These are phyloP conservation scores for Pogonophryne albipinna DNA, from an alignment of 2,797 vertebrate genomes.

Conservation along the genomic window DNA sequence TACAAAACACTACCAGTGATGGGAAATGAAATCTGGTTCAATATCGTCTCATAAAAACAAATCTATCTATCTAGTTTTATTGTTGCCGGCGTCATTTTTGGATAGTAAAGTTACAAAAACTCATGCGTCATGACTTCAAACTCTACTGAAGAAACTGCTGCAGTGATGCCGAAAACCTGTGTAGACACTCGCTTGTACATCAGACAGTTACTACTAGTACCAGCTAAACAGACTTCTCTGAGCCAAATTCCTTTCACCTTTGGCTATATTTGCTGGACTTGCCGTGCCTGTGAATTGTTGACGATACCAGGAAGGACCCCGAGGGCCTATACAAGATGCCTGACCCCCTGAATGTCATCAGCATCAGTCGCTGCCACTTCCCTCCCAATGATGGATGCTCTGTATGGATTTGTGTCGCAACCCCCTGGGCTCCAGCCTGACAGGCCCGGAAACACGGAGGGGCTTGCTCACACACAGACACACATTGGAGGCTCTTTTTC, in stretches of 20 bases:
- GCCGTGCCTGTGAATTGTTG: conserved; percentile 30
- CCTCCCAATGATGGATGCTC: conserved; percentile 65
- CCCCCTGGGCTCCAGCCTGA: conserved; percentile 44
- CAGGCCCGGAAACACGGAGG: conserved; percentile 58
- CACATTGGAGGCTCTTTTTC: conserved; percentile 33
- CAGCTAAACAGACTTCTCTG: neutral
- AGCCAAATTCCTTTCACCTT: neutral
- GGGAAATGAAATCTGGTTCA: no score
- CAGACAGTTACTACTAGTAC: neutral
- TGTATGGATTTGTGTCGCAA: conserved; percentile 64
- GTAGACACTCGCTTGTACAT: neutral
- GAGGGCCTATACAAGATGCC: conserved; percentile 35
- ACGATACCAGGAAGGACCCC: conserved; percentile 35
- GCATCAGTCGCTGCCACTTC: conserved; percentile 52
- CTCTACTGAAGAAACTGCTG: no score
- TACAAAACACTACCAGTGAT: neutral
- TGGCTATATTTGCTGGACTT: conserved; percentile 7
- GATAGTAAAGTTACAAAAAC: no score
- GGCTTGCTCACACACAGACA: neutral
- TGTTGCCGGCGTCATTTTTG: no score
- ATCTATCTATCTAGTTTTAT: no score
- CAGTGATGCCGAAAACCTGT: no score
- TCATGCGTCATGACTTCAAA: no score
- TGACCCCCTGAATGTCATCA: conserved; percentile 58
- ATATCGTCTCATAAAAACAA: no score